Evolutionary conservation across 2,797 vertebrate species (phyloP), one percentile per base, ranked within the genome.

Genomic region (Enteromius thamalakanensis): DNA sequence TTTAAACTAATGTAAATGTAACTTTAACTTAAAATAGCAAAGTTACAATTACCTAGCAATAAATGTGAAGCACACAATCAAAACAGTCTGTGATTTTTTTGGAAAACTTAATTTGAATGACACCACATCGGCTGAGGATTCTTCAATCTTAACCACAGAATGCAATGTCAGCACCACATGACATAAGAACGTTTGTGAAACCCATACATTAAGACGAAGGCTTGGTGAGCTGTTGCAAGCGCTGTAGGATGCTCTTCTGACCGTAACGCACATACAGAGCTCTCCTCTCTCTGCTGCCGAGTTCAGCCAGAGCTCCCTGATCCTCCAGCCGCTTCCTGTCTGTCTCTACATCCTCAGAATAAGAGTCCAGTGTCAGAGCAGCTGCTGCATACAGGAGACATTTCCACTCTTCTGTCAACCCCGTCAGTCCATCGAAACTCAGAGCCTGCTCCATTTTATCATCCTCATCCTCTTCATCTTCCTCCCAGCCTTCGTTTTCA

Each of bases 241-340:
- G 93, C 47, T 93, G 86, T 85, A 99, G 85, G 89, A 99, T 97
- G 89, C 81, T 93, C 83, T 97, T 99, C 92, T 99, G 97, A 1
- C 97, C 97, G 0, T 95, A 95, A 55, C 96, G 95, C 29, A 98
- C 97, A 0, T 98, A 95, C 87, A 99, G 90, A 0, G 97, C 96
- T 8, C 94, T 94, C 86, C 92, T 93, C 88, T 97, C 95, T 83
- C 97, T 92, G 72, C 80, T 87, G 84, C 89, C 93, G 82, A 97
- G 94, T 53, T 87, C 86, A 15, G 79, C 76, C 0, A 94, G 89
- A 0, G 76, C 89, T 3, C 84, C 92, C 26, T 89, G 45, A 40
- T 96, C 89, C 14, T 88, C 88, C 0, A 97, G 89, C 85, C 96
- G 62, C 1, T 70, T 89, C 69, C 91, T 91, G 49, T 98, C 97